phyloP scores from a whole-genome alignment of 92 coral and sea anemone genomes.

The Chrysogorgia sp. region DNA sequence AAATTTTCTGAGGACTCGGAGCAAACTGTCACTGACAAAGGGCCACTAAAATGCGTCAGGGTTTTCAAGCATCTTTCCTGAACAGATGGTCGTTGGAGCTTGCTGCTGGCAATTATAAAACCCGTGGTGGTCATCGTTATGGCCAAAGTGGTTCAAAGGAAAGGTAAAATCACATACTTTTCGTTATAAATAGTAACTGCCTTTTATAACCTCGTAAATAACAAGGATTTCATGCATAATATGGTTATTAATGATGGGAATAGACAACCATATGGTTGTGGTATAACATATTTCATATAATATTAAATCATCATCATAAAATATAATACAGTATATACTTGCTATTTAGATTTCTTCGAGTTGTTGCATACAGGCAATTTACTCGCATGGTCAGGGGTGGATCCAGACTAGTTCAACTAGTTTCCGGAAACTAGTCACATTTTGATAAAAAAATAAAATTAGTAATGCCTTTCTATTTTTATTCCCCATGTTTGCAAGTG shows the following conservation, averaged over 20 bases:
- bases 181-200: no score
- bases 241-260: not conserved
- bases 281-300: not conserved
- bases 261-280: not conserved
- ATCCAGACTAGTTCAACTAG: no score
- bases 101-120: constrained; percentile 25
- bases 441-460: not conserved
- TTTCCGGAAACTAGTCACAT: no score
- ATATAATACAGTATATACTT: no score
- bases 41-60: not conserved
- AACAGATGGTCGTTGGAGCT: constrained; percentile 32
- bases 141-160: constrained; percentile 16
- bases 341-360: constrained; percentile 2
- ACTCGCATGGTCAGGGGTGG: constrained; percentile 37
- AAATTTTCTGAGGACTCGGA: not conserved
- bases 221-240: not conserved
- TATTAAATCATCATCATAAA: no score
- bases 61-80: constrained; percentile 26
- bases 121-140: constrained; percentile 14
- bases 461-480: constrained; percentile 16
- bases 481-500: no score
- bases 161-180: no score
- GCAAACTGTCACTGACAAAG: not conserved
- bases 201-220: not conserved
- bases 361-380: constrained; percentile 20